phyloP scores from a whole-genome alignment of 1,140 invertebrate species.

The Heterodera carotae region DNA sequence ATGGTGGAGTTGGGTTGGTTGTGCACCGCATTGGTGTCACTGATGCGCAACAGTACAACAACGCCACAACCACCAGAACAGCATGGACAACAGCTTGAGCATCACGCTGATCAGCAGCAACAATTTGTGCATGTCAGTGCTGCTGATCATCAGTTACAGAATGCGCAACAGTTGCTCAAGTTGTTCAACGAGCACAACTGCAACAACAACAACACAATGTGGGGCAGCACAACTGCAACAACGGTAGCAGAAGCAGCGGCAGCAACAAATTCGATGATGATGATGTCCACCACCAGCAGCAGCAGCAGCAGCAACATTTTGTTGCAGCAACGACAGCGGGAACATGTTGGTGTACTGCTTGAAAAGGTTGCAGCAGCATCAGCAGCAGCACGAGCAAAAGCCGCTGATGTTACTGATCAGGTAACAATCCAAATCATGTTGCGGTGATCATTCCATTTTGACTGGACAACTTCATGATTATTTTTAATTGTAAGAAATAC shows the following conservation, averaged over 20 bases:
- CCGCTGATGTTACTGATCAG: background rate
- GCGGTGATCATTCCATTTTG: too few species aligned
- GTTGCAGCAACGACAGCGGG: background rate
- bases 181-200: slow-evolving; percentile 9
- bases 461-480: too few species aligned
- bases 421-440: too few species aligned
- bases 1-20: slow-evolving; percentile 27
- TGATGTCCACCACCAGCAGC: background rate
- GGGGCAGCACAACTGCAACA: too few species aligned
- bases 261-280: background rate
- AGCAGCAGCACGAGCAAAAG: too few species aligned
- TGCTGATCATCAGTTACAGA: too few species aligned
- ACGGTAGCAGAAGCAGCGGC: background rate
- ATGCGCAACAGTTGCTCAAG: slow-evolving; percentile 18
- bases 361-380: background rate
- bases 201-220: background rate
- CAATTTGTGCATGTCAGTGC: too few species aligned
- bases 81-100: too few species aligned
- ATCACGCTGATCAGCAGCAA: slow-evolving; percentile 25
- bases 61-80: too few species aligned
- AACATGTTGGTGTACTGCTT: background rate
- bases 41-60: slow-evolving; percentile 14
- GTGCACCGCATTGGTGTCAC: slow-evolving; percentile 14
- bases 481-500: too few species aligned
- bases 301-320: background rate